Evolutionary conservation across 2,888 invertebrate species (phyloP), one percentile per base, ranked within the genome.

Genomic region (Ormia ochracea): DNA sequence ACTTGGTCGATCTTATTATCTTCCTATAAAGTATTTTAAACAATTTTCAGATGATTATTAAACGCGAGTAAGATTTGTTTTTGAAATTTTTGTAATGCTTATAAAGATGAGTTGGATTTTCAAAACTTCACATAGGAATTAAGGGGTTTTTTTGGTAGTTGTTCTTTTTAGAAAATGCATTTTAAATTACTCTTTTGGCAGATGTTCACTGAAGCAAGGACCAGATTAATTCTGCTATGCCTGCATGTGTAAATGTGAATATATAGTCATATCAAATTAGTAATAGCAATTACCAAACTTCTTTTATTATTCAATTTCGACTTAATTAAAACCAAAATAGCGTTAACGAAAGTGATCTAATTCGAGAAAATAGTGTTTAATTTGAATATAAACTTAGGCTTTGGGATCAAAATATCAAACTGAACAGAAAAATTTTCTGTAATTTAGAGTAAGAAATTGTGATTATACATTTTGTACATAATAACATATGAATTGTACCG

Each of bases 311-410:
- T 36, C 19, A 36, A 58, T 76, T 69, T 63, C 48, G 48, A 38
- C 7, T 69, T 69, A n/a, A 56, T 38, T 56, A 38, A 74, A 58
- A 63, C 59, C 52, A 61, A 38, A 59, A 75, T 66, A 65, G 78
- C 59, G 61, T 76, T 54, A 52, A 56, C 12, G 23, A 56, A 56
- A 56, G 31, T 23, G 45, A 17, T 21, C 12, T 6, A 21, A 50
- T 23, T 36, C 6, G 23, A 50, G 17, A 36, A 36, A 36, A n/a
- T n/a, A n/a, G n/a, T n/a, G n/a, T n/a, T n/a, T n/a, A n/a, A n/a
- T n/a, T n/a, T n/a, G n/a, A n/a, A n/a, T n/a, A n/a, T n/a, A n/a
- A n/a, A n/a, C n/a, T n/a, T n/a, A n/a, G n/a, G n/a, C n/a, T n/a
- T n/a, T n/a, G n/a, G n/a, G n/a, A n/a, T n/a, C n/a, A n/a, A n/a